Evolutionary conservation across 2,888 invertebrate genomes (phyloP), one percentile per base, ranked within the genome.

Genomic region (Drosophila histrio): DNA sequence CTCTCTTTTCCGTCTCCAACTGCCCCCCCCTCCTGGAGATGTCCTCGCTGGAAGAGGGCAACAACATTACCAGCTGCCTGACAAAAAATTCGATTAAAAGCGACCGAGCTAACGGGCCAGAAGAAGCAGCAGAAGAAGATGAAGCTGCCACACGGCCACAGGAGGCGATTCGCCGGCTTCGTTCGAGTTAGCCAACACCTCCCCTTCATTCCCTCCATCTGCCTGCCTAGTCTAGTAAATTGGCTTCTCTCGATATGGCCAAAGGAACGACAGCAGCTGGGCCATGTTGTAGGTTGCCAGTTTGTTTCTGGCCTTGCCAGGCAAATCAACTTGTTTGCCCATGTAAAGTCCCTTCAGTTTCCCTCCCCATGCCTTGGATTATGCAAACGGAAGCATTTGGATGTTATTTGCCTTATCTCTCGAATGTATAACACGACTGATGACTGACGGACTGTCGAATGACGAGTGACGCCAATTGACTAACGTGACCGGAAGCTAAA

Each of bases 401-500:
- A 60, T 64, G 74, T 76, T 64, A 64, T 65, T 77, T 73, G 56
- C 53, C 30, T 63, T 43, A 56, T 59, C 46, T 46, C 49, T 47
- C 36, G 59, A 41, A 53, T 43, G 46, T 28, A 38, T 15, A 17
- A 28, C 46, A 41, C 39, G 46, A 38, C 47, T 58, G 75, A 41
- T 47, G 53, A 57, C 65, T 70, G 17, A 28, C 30, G 17, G 9
- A 30, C 43, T 19, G 52, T 52, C 70, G 53, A 73, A 30, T 54
- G 56, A 54, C 56, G 56, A 57, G 41, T 13, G 4, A 17, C 38
- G 43, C 43, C 49, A 73, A 77, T 63, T 63, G 73, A 68, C 80
- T 70, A 79, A 79, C 80, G 67, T 73, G 73, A 70, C 77, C 78
- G 77, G 77, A 77, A 79, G 77, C 73, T 64, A 68, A 72, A 60